phyloP scores from a whole-genome alignment of 2,888 invertebrate species.

The Ommatoiulus sabulosus region DNA sequence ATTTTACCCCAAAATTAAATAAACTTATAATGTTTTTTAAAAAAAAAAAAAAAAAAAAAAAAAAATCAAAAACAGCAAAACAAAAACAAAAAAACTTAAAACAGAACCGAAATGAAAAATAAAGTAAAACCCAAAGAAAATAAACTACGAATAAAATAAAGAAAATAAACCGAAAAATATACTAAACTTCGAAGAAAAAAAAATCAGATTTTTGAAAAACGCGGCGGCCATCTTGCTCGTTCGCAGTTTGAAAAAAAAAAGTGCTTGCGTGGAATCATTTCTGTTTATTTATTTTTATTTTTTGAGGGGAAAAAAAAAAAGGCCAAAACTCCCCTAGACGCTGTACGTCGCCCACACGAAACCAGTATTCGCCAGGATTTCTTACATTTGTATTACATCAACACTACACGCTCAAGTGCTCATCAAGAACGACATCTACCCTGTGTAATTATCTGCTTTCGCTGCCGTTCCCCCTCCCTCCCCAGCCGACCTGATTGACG shows the following conservation, averaged over 20 bases:
- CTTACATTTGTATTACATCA: constrained; percentile 63
- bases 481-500: constrained; percentile 56
- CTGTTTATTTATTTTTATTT: constrained; percentile 34
- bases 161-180: background rate
- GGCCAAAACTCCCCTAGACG: constrained; percentile 4
- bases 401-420: constrained; percentile 62
- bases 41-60: too few relatives aligned
- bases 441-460: constrained; percentile 62
- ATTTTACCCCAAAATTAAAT: too few relatives aligned
- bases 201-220: too few relatives aligned
- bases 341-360: constrained; percentile 60
- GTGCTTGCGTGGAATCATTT: too few relatives aligned
- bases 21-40: too few relatives aligned
- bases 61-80: too few relatives aligned
- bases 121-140: too few relatives aligned
- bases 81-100: too few relatives aligned
- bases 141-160: background rate
- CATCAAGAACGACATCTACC: constrained; percentile 62
- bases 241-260: background rate
- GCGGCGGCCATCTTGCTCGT: background rate
- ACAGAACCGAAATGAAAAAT: too few relatives aligned
- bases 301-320: constrained; percentile 54
- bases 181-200: too few relatives aligned
- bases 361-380: constrained; percentile 61
- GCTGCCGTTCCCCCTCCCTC: constrained; percentile 47